Base-by-base conservation (phyloP, 2,113 vertebrate species). In the Ceyx margarethae region DNA sequence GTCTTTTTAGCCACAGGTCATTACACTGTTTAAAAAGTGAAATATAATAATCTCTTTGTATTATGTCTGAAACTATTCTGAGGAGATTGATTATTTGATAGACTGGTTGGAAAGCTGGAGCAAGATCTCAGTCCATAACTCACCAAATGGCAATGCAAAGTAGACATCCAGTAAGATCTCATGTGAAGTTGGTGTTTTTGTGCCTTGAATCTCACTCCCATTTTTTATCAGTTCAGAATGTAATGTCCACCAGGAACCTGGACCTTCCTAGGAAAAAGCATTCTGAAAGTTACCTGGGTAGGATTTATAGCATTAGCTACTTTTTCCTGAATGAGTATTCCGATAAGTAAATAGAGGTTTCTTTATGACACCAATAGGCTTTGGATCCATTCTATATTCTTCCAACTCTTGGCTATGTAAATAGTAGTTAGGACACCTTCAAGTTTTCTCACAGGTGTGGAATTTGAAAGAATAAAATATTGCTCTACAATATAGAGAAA, bases 241-340 rank as follows among this genome's bases (percentile, higher is more conserved):
- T 46, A 97, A 81, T 23, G 90, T 95, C 96, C 96, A 96, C 97
- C 97, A 97, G 53, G 78, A 79, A 62, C 96, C 97, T 15, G 94
- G 91, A 45, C 97, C 97, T 91, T 96, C 97, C 97, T 97, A 92
- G 50, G 37, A 43, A 87, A 92, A 88, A 51, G 60, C 1, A 3
- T 65, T 64, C 46, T 21, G 16, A 54, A 66, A 53, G 45, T 93
- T 68, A 81, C 10, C 33, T 8, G 9, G 4, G 15, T 40, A 61
- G 28, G 21, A 72, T 46, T 86, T 78, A 53, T 21, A 53, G 9
- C 40, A 65, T 68, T 42, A 81, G 15, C 5, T 8, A 31, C 10
- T 42, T 82, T 43, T 68, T 53, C 58, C 17, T 20, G 5, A 81
- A 53, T 13, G 4, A 75, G 19, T 7, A 29, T 29, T 71, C 23